Conservation (phyloP, 2,888 invertebrate species). For the Panopea generosa region DNA sequence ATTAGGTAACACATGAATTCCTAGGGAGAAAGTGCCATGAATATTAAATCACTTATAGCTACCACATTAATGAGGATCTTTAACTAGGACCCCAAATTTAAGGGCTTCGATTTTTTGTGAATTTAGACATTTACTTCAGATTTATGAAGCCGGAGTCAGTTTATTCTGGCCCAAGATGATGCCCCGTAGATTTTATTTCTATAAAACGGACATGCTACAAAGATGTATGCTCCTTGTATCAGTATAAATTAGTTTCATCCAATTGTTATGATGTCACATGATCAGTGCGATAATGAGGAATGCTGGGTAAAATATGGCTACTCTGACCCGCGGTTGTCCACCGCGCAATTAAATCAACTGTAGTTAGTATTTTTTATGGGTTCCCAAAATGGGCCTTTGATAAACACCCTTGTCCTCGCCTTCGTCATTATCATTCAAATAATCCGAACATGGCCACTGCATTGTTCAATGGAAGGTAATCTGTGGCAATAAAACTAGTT, state of each 20-base stretch:
- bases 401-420: conserved; percentile 16
- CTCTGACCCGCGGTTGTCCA: conserved; percentile 45
- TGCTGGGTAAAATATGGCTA: conserved; percentile 42
- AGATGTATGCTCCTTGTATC: conserved; percentile 40
- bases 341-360: conserved; percentile 22
- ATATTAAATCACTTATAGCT: no score
- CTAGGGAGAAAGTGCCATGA: no score
- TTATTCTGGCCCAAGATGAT: conserved; percentile 5
- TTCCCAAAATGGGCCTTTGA: conserved; percentile 17
- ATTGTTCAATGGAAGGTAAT: no score
- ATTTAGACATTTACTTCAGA: not conserved
- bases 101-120: no score
- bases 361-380: conserved; percentile 42
- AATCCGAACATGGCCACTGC: no score
- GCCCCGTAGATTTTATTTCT: conserved; percentile 20
- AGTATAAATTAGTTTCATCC: conserved; percentile 36
- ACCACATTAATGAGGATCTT: no score
- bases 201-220: conserved; percentile 18
- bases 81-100: no score
- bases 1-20: no score
- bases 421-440: no score
- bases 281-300: conserved; percentile 31
- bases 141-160: conserved; percentile 17
- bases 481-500: no score
- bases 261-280: conserved; percentile 41